A percentile compares a stretch with the other conserved stretches of the same genome.
Evolutionary conservation across 2,888 invertebrate species (phyloP).

Genomic region (Drosophila histrio): DNA sequence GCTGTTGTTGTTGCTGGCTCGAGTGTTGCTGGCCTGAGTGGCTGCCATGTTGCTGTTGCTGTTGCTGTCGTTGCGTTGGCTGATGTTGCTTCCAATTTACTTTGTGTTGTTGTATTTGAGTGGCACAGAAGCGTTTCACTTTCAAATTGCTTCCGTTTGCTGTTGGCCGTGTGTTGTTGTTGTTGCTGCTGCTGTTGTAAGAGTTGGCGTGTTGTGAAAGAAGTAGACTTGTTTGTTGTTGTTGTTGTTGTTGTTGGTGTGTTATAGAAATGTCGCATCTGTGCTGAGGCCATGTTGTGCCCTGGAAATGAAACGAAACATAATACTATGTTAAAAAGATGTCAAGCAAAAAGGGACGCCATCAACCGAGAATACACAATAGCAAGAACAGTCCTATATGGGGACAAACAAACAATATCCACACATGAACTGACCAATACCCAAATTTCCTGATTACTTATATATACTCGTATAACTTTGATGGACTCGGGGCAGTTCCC

Average conservation of each 20-base stretch:
- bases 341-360: slow-evolving; percentile 15
- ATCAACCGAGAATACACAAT: background rate
- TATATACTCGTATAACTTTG: slow-evolving; percentile 10
- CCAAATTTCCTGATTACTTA: slow-evolving; percentile 40
- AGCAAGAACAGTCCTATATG: background rate
- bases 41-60: slow-evolving; percentile 30
- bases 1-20: slow-evolving; percentile 31
- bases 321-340: slow-evolving; percentile 49
- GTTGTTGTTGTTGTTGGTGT: slow-evolving; percentile 76
- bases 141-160: slow-evolving; percentile 77
- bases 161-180: slow-evolving; percentile 53
- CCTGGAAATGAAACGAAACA: slow-evolving; percentile 70
- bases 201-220: slow-evolving; percentile 72
- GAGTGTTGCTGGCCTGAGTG: slow-evolving; percentile 17
- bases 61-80: slow-evolving; percentile 40
- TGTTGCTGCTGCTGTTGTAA: slow-evolving; percentile 56
- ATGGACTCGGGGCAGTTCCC: slow-evolving; percentile 26
- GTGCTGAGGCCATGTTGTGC: slow-evolving; percentile 85
- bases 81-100: slow-evolving; percentile 18
- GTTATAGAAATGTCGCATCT: slow-evolving; percentile 83
- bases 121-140: slow-evolving; percentile 58
- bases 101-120: slow-evolving; percentile 48
- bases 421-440: slow-evolving; percentile 24
- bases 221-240: slow-evolving; percentile 66
- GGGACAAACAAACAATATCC: slow-evolving; percentile 21